Conservation (phyloP, 2,888 invertebrate genomes). For the Eledona agricola region DNA sequence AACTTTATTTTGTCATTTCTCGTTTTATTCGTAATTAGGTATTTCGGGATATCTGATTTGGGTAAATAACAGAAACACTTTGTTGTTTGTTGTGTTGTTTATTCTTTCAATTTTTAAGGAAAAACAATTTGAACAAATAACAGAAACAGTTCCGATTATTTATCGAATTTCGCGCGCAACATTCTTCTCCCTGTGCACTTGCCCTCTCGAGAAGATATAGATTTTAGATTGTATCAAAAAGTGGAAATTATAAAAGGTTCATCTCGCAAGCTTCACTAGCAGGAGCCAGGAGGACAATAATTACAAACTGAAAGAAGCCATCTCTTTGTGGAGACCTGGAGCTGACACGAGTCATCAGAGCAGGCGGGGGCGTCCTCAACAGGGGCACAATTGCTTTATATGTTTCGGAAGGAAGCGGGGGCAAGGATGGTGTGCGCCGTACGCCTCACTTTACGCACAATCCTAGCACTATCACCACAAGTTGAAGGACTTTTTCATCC, state of each 20-base stretch:
- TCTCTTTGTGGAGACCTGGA: slow-evolving; percentile 58
- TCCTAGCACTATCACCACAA: slow-evolving; percentile 20
- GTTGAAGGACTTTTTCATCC: slow-evolving; percentile 7
- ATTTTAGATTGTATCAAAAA: slow-evolving; percentile 40
- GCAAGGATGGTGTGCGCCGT: slow-evolving; percentile 31
- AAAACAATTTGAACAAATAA: no score
- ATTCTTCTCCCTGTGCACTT: no score
- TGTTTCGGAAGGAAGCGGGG: slow-evolving; percentile 59
- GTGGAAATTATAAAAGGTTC: slow-evolving; percentile 42
- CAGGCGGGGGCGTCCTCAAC: slow-evolving; percentile 44
- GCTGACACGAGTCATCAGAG: slow-evolving; percentile 56
- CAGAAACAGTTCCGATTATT: no score
- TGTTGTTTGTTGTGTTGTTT: no score
- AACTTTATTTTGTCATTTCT: no score
- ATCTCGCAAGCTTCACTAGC: slow-evolving; percentile 51
- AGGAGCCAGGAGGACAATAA: slow-evolving; percentile 57
- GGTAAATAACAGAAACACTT: no score
- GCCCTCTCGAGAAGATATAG: slow-evolving; percentile 11
- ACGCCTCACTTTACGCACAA: slow-evolving; percentile 32
- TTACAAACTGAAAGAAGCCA: slow-evolving; percentile 59
- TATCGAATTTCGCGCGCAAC: no score
- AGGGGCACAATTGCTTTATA: slow-evolving; percentile 57
- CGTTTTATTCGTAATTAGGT: no score
- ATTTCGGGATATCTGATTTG: no score
- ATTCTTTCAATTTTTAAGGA: no score